phyloP scores from a whole-genome alignment of 2,888 invertebrate species.

The Idaea biselata region DNA sequence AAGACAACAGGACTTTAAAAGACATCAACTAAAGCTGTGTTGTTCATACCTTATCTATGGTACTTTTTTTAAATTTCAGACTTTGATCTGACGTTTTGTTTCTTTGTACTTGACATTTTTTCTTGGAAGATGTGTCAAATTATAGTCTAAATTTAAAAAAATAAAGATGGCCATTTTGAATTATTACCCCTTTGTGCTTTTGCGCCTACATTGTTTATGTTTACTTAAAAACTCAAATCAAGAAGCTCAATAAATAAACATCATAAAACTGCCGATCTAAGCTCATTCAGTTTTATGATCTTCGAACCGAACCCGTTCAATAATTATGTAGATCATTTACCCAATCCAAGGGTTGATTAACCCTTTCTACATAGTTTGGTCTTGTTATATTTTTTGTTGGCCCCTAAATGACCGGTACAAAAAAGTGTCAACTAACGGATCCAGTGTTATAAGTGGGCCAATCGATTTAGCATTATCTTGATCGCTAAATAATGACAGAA shows the following conservation, averaged over 20 bases:
- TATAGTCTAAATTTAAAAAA: too few species aligned
- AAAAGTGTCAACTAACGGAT: conserved; percentile 48
- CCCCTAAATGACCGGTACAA: conserved; percentile 25
- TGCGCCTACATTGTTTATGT: background rate
- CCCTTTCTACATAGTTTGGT: conserved; percentile 2
- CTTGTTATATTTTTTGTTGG: conserved; percentile 18
- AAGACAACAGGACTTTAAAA: too few species aligned
- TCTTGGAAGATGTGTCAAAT: too few species aligned
- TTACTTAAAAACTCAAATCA: background rate
- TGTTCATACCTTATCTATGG: too few species aligned
- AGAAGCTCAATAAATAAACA: background rate
- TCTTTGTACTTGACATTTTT: too few species aligned
- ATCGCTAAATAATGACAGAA: conserved; percentile 64
- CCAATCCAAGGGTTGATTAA: conserved; percentile 5
- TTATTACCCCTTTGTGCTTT: background rate
- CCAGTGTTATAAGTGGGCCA: conserved; percentile 29
- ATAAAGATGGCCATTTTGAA: background rate
- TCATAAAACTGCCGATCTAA: background rate
- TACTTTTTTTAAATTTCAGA: too few species aligned
- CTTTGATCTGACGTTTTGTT: too few species aligned
- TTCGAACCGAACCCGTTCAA: background rate
- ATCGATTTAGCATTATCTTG: conserved; percentile 57
- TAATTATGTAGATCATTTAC: conserved; percentile 3
- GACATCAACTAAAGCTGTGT: too few species aligned
- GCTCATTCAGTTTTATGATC: conserved; percentile 2